Percentiles rank a stretch among this genome's conserved stretches.
These are phyloP conservation scores for Psococerastis gibbosa DNA, from an alignment of 2,888 invertebrate species.

Conservation along the genomic window DNA sequence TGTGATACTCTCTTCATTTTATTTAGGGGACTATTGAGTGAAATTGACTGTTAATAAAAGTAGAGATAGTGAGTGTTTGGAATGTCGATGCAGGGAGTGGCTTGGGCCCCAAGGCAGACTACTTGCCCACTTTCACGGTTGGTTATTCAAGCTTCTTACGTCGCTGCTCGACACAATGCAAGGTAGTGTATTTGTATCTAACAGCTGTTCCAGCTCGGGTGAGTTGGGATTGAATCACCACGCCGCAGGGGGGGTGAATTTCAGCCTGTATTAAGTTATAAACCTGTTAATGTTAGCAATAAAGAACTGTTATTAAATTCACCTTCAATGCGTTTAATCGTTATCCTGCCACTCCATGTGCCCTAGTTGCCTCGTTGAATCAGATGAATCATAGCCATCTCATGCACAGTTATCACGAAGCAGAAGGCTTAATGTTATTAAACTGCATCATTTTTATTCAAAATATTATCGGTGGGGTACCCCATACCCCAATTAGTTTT, in stretches of 20 bases:
- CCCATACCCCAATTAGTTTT: too few species aligned
- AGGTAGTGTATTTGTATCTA: too few species aligned
- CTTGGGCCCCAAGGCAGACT: constrained; percentile 8
- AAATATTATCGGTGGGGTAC: too few species aligned
- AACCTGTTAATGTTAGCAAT: background rate
- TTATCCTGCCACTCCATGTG: too few species aligned
- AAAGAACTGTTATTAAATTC: background rate
- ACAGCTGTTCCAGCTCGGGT: too few species aligned
- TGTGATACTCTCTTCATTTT: constrained; percentile 26
- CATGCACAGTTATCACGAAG: too few species aligned
- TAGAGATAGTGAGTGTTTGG: constrained; percentile 6
- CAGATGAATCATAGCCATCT: too few species aligned
- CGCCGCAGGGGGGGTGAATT: background rate
- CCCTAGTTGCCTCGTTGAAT: too few species aligned
- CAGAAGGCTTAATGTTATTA: too few species aligned
- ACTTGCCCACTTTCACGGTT: constrained; percentile 9
- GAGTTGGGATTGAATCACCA: too few species aligned
- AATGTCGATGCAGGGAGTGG: constrained; percentile 8
- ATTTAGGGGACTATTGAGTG: constrained; percentile 12
- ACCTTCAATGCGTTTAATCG: background rate
- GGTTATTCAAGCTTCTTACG: constrained; percentile 6
- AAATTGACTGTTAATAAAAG: background rate
- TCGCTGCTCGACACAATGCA: background rate
- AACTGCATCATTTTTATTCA: too few species aligned
- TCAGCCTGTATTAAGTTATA: background rate